Evolutionary conservation across 2,888 invertebrate species (phyloP).

Genomic region (Aleiodes alternator): DNA sequence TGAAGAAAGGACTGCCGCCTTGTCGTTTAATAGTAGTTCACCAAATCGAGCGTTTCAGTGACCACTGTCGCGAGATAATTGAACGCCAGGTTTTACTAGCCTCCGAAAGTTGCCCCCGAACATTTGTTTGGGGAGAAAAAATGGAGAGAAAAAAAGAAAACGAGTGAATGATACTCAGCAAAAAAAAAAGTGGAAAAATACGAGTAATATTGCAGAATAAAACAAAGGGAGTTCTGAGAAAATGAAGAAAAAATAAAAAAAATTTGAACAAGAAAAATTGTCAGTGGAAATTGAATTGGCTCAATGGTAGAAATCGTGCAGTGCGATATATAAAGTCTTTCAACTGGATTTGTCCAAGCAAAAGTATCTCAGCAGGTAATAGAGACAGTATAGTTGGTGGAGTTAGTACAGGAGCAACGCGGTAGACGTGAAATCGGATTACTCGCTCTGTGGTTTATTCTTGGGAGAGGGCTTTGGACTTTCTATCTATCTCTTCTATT

Average conservation of each 20-base stretch:
- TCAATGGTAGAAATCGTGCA: constrained; percentile 19
- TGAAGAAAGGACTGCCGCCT: constrained; percentile 42
- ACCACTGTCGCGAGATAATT: constrained; percentile 49
- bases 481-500: background rate
- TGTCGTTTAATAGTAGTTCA: constrained; percentile 45
- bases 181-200: background rate
- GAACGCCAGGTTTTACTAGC: constrained; percentile 33
- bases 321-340: constrained; percentile 34
- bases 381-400: constrained; percentile 22
- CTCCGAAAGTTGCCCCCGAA: constrained; percentile 2
- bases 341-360: constrained; percentile 33
- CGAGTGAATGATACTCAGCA: background rate
- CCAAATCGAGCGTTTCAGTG: constrained; percentile 50
- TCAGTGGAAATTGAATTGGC: constrained; percentile 40
- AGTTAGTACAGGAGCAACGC: constrained; percentile 36
- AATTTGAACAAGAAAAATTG: background rate
- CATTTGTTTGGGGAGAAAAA: background rate
- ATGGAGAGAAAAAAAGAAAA: background rate
- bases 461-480: constrained; percentile 28
- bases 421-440: constrained; percentile 49
- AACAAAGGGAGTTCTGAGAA: background rate
- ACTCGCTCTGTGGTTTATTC: constrained; percentile 46
- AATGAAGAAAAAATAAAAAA: background rate
- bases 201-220: background rate
- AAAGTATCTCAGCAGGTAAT: constrained; percentile 22